These are phyloP conservation scores for Ictidomys tridecemlineatus DNA, from an alignment of 2,113 vertebrate genomes.

Conservation along the genomic window DNA sequence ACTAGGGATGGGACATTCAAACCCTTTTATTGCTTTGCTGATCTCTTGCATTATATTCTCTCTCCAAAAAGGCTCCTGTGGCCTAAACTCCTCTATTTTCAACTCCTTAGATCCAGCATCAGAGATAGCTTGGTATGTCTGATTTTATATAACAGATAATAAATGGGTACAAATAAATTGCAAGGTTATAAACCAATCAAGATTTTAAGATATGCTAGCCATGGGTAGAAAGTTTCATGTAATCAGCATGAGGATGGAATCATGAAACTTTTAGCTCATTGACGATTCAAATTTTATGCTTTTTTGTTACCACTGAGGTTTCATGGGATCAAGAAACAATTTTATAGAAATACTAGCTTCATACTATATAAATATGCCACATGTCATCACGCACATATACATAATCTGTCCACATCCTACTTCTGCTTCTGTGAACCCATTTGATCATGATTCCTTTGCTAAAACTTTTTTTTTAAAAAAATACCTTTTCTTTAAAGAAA, in stretches of 20 bases:
- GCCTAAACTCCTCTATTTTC: constrained; percentile 75
- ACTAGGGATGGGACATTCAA: constrained; percentile 60
- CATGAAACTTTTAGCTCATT: constrained; percentile 40
- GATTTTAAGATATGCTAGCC: constrained; percentile 73
- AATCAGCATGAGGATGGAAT: constrained; percentile 73
- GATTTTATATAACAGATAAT: constrained; percentile 82
- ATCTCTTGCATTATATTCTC: constrained; percentile 69
- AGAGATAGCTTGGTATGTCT: constrained; percentile 58
- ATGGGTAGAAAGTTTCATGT: constrained; percentile 52
- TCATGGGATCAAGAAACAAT: constrained; percentile 53
- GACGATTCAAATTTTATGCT: constrained; percentile 71
- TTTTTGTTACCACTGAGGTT: constrained; percentile 20
- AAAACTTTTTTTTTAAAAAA: not conserved
- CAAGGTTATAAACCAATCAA: constrained; percentile 82
- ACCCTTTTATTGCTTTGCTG: constrained; percentile 75
- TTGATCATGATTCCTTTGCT: constrained; percentile 12
- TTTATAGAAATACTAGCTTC: constrained; percentile 48
- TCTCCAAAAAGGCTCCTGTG: constrained; percentile 59
- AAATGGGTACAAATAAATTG: constrained; percentile 78
- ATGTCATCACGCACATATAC: not conserved
- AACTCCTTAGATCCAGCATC: constrained; percentile 36
- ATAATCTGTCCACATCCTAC: constrained; percentile 1
- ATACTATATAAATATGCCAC: constrained; percentile 29
- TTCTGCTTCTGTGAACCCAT: constrained; percentile 17
- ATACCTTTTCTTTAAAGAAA: constrained; percentile 36